Evolutionary conservation across 1,140 invertebrate genomes (phyloP).

Genomic region (Lordiphosa clarofinis): DNA sequence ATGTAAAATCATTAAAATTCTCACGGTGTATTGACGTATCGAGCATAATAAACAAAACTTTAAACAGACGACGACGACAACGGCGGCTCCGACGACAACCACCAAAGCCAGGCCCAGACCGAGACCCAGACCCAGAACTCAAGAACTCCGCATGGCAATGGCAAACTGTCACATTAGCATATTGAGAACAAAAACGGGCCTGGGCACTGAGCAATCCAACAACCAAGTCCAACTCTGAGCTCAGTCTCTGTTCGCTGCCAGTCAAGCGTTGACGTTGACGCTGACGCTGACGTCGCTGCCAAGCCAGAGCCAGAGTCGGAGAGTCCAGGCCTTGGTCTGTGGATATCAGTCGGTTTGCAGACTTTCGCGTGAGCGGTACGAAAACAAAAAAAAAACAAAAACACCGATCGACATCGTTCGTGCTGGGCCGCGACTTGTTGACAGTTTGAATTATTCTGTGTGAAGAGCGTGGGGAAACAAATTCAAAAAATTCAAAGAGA

Average conservation of each 20-base stretch:
- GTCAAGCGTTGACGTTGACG: conserved; percentile 17
- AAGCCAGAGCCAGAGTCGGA: conserved; percentile 15
- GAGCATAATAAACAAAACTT: conserved; percentile 63
- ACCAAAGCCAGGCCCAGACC: conserved; percentile 9
- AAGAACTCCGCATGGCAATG: conserved; percentile 36
- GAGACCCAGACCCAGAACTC: conserved; percentile 23
- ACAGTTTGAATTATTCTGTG: conserved; percentile 64
- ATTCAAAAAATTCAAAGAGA: conserved; percentile 1
- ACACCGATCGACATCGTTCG: conserved; percentile 26
- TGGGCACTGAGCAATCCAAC: conserved; percentile 22
- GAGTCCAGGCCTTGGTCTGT: conserved; percentile 9
- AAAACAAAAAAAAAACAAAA: conserved; percentile 33
- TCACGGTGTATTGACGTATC: conserved; percentile 65
- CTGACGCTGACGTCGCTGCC: conserved; percentile 19
- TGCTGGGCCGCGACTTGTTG: conserved; percentile 66
- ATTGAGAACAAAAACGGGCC: conserved; percentile 67
- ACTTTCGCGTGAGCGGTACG: conserved; percentile 72
- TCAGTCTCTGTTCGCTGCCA: conserved; percentile 31
- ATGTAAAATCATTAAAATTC: conserved; percentile 37
- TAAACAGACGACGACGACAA: conserved; percentile 48
- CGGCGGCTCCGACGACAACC: conserved; percentile 20
- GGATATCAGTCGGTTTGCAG: conserved; percentile 70
- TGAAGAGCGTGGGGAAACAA: conserved; percentile 33
- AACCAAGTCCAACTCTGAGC: conserved; percentile 8
- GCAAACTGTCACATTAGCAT: conserved; percentile 77